phyloP scores from a whole-genome alignment of 2,888 invertebrate genomes.

The Schizaphis graminum region DNA sequence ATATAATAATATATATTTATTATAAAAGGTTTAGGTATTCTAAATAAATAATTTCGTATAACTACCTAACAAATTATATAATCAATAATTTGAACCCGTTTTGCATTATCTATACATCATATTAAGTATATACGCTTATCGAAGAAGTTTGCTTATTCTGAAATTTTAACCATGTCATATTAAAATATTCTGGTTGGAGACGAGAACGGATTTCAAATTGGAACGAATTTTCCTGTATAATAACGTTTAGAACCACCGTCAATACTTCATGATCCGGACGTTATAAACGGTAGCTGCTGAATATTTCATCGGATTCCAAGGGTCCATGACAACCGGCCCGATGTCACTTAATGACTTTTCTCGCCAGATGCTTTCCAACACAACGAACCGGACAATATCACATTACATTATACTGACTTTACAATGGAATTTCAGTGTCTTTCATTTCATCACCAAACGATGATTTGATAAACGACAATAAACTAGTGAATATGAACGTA shows the following conservation, averaged over 20 bases:
- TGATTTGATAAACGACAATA: constrained; percentile 23
- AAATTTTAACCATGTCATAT: background rate
- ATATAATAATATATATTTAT: background rate
- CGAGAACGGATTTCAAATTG: constrained; percentile 54
- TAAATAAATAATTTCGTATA: background rate
- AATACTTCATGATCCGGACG: constrained; percentile 54
- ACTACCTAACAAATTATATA: background rate
- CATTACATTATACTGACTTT: constrained; percentile 29
- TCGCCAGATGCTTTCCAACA: constrained; percentile 37
- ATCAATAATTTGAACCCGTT: background rate
- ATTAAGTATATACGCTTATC: background rate
- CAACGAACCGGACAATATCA: constrained; percentile 39
- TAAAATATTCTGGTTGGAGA: background rate
- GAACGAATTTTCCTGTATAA: constrained; percentile 36
- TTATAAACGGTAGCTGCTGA: constrained; percentile 57
- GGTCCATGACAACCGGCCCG: constrained; percentile 28
- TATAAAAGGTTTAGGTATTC: background rate
- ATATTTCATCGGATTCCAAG: constrained; percentile 63
- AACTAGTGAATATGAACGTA: background rate
- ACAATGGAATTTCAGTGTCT: constrained; percentile 37
- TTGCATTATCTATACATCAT: too few relatives aligned
- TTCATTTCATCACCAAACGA: constrained; percentile 18
- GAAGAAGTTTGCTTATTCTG: background rate
- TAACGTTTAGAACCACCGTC: constrained; percentile 37
- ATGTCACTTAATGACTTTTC: constrained; percentile 56